Conservation (phyloP, 2,888 invertebrate species). For the Anorthoa munda region DNA sequence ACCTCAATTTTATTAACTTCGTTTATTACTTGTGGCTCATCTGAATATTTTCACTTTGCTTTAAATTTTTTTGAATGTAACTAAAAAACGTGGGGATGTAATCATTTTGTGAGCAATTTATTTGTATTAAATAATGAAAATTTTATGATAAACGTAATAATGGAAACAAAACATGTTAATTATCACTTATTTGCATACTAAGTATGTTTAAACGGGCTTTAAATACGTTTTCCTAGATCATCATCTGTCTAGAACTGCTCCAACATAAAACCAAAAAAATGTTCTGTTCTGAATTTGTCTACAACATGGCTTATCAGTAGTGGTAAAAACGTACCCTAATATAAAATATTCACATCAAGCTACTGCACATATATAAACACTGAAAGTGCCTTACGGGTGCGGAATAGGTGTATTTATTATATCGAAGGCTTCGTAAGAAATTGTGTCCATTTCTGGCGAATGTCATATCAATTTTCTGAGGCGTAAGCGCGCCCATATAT, state of each 20-base stretch:
- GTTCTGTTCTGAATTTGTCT: constrained; percentile 26
- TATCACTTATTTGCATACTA: no score
- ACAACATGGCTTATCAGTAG: constrained; percentile 43
- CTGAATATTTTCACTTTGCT: constrained; percentile 17
- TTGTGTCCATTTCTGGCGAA: constrained; percentile 44
- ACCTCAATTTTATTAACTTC: constrained; percentile 24
- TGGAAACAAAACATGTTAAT: not conserved
- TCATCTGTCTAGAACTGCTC: constrained; percentile 10
- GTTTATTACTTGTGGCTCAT: constrained; percentile 35
- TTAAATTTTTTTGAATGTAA: not conserved
- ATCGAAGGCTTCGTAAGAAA: constrained; percentile 41
- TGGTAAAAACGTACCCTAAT: constrained; percentile 36
- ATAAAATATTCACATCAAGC: constrained; percentile 53
- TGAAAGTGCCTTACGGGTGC: not conserved
- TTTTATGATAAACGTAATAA: not conserved
- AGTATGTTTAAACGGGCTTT: not conserved
- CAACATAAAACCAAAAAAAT: constrained; percentile 39
- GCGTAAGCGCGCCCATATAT: constrained; percentile 9
- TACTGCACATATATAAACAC: constrained; percentile 26
- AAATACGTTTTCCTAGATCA: not conserved
- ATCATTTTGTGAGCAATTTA: not conserved
- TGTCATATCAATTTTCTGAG: constrained; percentile 53
- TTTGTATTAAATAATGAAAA: not conserved
- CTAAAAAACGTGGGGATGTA: not conserved
- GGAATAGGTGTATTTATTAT: constrained; percentile 46